Percentiles rank a stretch among this genome's conserved stretches.
These are phyloP conservation scores for Caenorhabditis sp. DNA, from an alignment of 2,888 invertebrate species.

Conservation along the genomic window DNA sequence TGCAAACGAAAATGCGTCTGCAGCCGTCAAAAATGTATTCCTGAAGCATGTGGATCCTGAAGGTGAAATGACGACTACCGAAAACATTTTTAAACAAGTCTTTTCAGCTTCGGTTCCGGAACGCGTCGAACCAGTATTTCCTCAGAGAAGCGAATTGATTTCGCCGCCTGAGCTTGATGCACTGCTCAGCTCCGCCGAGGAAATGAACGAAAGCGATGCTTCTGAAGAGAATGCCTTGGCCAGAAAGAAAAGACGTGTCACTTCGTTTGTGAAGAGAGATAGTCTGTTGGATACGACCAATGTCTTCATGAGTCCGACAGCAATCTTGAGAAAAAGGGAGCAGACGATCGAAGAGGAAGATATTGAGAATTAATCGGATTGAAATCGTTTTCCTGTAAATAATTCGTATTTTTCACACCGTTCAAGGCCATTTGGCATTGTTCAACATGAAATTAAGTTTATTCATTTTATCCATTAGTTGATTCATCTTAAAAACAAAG, in stretches of 20 bases:
- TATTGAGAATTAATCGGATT: constrained; percentile 8
- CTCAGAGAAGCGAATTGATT: neutral
- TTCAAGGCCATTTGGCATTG: neutral
- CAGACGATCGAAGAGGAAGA: constrained; percentile 45
- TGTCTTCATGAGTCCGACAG: constrained; percentile 37
- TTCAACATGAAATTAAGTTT: neutral
- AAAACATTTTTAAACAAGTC: neutral
- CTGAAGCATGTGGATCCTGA: neutral
- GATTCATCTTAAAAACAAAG: constrained; percentile 85
- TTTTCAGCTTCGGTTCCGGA: constrained; percentile 19
- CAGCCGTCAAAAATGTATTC: neutral
- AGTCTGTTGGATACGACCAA: constrained; percentile 52
- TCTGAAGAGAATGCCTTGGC: neutral
- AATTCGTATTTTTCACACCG: neutral
- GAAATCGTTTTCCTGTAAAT: neutral
- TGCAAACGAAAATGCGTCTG: neutral
- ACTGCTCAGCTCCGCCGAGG: constrained; percentile 23
- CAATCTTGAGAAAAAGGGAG: constrained; percentile 39
- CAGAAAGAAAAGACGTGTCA: constrained; percentile 46
- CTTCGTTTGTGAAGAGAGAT: constrained; percentile 47
- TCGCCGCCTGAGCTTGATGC: constrained; percentile 20
- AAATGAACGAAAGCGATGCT: constrained; percentile 7
- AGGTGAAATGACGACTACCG: neutral
- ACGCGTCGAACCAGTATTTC: constrained; percentile 12
- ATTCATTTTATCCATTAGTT: neutral